Base-by-base conservation (phyloP, 2,888 invertebrate species). In the Drosophila borborema region DNA sequence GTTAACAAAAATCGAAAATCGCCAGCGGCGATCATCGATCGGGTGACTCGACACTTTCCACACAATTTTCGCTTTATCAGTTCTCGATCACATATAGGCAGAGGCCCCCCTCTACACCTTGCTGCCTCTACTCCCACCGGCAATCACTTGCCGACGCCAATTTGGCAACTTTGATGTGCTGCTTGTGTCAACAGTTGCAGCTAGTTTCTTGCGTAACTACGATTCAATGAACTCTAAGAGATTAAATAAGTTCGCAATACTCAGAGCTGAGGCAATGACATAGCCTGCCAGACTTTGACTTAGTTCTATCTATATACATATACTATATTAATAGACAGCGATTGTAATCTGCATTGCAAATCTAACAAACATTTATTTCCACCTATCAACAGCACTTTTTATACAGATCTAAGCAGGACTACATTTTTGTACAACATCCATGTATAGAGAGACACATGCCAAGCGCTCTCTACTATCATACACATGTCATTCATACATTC, bases 21-120 rank as follows among this genome's bases (percentile, higher is more conserved):
- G 10, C 6, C 59, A 66, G 65, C 46, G 10, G 8, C 59, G 59
- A 46, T 46, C 49, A 49, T 31, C 45, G 55, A 63, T 54, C 53
- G 43, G 23, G 20, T 64, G 64, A 70, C 36, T 74, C 53, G 56
- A 28, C 80, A 54, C 14, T 71, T 67, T 62, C 46, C 18, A 53
- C 49, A 63, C n/a, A 12, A 1, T 66, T 72, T 78, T 64, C 41
- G 56, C 63, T 16, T 76, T 61, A 77, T 75, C 70, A 75, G 66
- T 63, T 34, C 18, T 23, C 41, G 16, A 16, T 71, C 49, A 46
- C 1, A 23, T 16, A 14, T 38, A 14, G 38, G 38, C 14, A 38
- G 3, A 6, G 14, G 5, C 16, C 38, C 1, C 16, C 4, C 12
- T 14, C 38, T 6, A 0, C 40, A 2, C 38, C 6, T 16, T 0